A percentile compares a stretch with the other conserved stretches of the same genome.
Evolutionary conservation across 2,113 vertebrate species (phyloP).

Genomic region (Uria aalge): DNA sequence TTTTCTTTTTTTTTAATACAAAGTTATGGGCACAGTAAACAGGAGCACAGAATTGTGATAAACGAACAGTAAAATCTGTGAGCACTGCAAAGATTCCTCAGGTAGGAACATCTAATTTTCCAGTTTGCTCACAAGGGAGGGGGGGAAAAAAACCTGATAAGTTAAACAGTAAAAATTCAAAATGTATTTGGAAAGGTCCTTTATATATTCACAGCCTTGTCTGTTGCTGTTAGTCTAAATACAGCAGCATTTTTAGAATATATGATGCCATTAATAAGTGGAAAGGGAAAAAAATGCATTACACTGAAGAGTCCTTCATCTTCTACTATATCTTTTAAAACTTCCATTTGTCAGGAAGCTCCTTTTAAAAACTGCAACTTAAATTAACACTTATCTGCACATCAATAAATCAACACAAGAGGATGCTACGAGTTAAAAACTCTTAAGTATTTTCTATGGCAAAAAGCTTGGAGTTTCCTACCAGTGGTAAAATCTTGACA

Average conservation of each 20-base stretch:
- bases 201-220: constrained; percentile 63
- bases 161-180: constrained; percentile 38
- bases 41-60: constrained; percentile 32
- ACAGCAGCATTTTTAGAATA: constrained; percentile 69
- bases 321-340: neutral
- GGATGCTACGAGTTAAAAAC: constrained; percentile 1
- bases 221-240: constrained; percentile 59
- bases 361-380: neutral
- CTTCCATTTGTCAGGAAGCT: neutral
- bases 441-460: neutral
- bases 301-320: constrained; percentile 38
- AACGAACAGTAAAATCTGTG: constrained; percentile 44
- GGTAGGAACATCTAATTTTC: constrained; percentile 22
- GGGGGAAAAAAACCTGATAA: neutral
- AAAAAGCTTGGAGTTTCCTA: neutral
- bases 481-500: neutral
- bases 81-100: constrained; percentile 14
- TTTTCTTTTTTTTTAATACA: neutral
- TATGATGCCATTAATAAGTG: constrained; percentile 52
- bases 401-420: constrained; percentile 20
- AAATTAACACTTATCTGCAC: constrained; percentile 9
- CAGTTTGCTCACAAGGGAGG: constrained; percentile 26
- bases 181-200: constrained; percentile 30
- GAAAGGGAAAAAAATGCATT: neutral
- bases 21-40: constrained; percentile 55